These are phyloP conservation scores for Corvus moneduloides DNA, from an alignment of 2,113 vertebrate genomes.

Conservation along the genomic window DNA sequence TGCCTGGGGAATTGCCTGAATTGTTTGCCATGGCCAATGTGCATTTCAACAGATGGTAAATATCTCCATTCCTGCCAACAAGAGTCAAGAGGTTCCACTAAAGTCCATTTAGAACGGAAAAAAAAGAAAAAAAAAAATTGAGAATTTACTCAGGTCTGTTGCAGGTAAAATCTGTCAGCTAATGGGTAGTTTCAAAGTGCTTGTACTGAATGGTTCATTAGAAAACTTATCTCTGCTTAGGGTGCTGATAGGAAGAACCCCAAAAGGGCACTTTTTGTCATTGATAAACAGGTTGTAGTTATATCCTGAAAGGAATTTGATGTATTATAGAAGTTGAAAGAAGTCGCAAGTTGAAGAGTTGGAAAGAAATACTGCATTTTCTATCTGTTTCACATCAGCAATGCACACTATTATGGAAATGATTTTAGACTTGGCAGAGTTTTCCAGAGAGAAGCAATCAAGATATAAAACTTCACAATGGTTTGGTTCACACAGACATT, in stretches of 20 bases:
- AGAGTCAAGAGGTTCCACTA: constrained; percentile 62
- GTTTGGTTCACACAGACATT: not conserved
- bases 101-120: constrained; percentile 33
- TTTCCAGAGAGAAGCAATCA: constrained; percentile 11
- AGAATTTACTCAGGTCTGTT: constrained; percentile 49
- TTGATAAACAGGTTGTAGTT: not conserved
- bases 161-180: constrained; percentile 44
- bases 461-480: not conserved
- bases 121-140: not conserved
- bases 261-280: not conserved
- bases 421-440: constrained; percentile 15
- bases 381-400: not conserved
- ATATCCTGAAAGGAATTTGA: not conserved
- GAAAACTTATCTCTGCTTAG: not conserved
- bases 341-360: not conserved
- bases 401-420: not conserved
- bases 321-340: not conserved
- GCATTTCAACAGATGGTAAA: constrained; percentile 68
- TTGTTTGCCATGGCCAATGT: constrained; percentile 37
- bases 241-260: not conserved
- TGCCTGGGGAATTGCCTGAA: constrained; percentile 27
- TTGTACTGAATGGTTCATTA: constrained; percentile 10
- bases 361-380: not conserved
- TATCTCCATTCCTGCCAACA: constrained; percentile 61
- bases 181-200: constrained; percentile 45